phyloP scores from a whole-genome alignment of 2,888 invertebrate species.

The Allophyes oxyacanthae region DNA sequence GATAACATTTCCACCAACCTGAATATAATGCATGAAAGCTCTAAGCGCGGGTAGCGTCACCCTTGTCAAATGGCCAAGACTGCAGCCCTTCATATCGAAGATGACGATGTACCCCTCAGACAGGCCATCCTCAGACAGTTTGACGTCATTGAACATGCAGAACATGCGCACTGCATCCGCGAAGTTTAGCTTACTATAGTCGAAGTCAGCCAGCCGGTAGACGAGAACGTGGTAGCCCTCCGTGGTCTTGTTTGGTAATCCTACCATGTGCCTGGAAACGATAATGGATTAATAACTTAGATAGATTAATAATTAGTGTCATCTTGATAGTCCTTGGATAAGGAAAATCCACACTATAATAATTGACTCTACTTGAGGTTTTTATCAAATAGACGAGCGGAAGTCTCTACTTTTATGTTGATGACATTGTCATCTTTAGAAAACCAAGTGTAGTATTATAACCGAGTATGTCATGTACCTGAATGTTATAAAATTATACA shows the following conservation, averaged over 20 bases:
- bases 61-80: slow-evolving; percentile 91
- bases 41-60: slow-evolving; percentile 90
- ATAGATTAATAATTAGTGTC: neutral
- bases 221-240: slow-evolving; percentile 91
- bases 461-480: no score
- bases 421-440: no score
- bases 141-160: slow-evolving; percentile 92
- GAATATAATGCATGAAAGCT: slow-evolving; percentile 91
- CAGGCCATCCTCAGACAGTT: slow-evolving; percentile 90
- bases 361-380: neutral
- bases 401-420: neutral
- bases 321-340: neutral
- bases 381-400: neutral
- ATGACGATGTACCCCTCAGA: slow-evolving; percentile 90
- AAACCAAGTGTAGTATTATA: no score
- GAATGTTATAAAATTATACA: no score
- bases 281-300: no score
- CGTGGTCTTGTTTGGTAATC: slow-evolving; percentile 89
- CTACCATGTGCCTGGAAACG: slow-evolving; percentile 88
- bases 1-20: slow-evolving; percentile 87
- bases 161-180: slow-evolving; percentile 90
- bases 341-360: no score
- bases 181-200: slow-evolving; percentile 91
- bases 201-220: slow-evolving; percentile 89
- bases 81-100: slow-evolving; percentile 92